Evolutionary conservation across 2,797 vertebrate genomes (phyloP), one percentile per base, ranked within the genome.

Genomic region (Mastacembelus armatus): DNA sequence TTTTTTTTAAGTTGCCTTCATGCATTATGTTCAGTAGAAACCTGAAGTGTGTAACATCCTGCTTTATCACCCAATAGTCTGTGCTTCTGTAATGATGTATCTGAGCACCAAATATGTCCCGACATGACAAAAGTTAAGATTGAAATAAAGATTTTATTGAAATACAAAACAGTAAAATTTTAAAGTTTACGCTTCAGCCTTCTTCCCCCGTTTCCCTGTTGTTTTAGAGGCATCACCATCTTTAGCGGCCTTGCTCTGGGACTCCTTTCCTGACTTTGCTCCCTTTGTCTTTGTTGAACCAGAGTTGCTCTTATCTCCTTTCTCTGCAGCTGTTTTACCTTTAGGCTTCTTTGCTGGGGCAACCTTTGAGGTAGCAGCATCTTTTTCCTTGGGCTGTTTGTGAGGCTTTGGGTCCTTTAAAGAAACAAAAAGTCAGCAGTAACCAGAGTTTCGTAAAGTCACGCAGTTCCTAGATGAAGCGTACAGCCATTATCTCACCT

Each of bases 291-390:
- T 83, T 30, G 52, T 18, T 0, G 61, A 2, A 1, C 38, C 38
- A 3, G 76, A 12, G 2, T 5, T 7, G 29, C 1, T 71, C 1
- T 70, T 35, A 0, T 0, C 19, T 0, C 7, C 48, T 10, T 16
- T 71, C 0, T 43, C 62, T 5, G 40, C 55, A 33, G 24, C 35
- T 33, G 70, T 86, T 66, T 91, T 93, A 42, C 78, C 71, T 70
- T 90, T 94, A 9, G 91, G 88, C 55, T 83, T 93, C 70, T 93
- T 94, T 7, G 73, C 89, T 32, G 88, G 84, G 4, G 77, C 66
- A 40, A 40, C 73, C 38, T 91, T 93, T 18, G 87, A 77, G 3
- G 74, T 12, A 0, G 72, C 11, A 4, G 35, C 51, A 3, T 48
- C 78, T 1, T 80, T 43, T 16, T 44, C 60, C 5, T 80, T n/a